Base-by-base conservation (phyloP, 2,888 invertebrate genomes). In the Argyra leucocephala region DNA sequence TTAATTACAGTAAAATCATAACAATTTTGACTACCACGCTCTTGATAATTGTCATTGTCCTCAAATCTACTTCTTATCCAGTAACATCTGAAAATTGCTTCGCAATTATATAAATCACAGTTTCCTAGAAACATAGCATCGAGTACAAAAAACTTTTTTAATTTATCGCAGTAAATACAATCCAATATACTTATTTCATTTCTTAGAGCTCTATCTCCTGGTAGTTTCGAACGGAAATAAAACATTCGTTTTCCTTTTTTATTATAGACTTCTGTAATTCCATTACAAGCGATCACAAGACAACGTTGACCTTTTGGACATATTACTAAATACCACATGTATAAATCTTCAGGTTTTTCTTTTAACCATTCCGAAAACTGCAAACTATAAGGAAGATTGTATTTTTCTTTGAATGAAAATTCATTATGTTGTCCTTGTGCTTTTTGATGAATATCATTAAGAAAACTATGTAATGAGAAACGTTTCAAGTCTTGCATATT, bases 331-430 rank as follows among this genome's bases (percentile, higher is more conserved):
- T 84, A 76, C 92, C 93, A 93, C 63, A 87, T 85, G 6, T 84
- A 81, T 64, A 93, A 83, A 75, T 92, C 88, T 26, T 83, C 81
- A 0, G 98, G 98, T 65, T 89, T 85, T 70, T 96, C 92, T 1
- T 89, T 81, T 76, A 98, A 81, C 96, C 96, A 98, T 78, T 98
- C 97, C 0, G 96, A 96, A 66, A 90, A 75, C 91, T 96, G 96
- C 9, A 96, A 79, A 70, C 86, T 83, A 21, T 70, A 67, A 36
- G 69, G 70, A 12, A 60, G 66, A 36, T 69, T 67, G 15, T 70
- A 72, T 59, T 68, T 72, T 7, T 65, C 61, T 22, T 66, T 64
- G 48, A 70, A 71, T 1, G 61, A 5, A 48, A 64, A 5, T 63
- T 36, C 15, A 57, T 65, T 60, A 63, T 22, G 22, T 57, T 48